Conservation (phyloP, 2,888 invertebrate genomes). For the Busseola fusca region DNA sequence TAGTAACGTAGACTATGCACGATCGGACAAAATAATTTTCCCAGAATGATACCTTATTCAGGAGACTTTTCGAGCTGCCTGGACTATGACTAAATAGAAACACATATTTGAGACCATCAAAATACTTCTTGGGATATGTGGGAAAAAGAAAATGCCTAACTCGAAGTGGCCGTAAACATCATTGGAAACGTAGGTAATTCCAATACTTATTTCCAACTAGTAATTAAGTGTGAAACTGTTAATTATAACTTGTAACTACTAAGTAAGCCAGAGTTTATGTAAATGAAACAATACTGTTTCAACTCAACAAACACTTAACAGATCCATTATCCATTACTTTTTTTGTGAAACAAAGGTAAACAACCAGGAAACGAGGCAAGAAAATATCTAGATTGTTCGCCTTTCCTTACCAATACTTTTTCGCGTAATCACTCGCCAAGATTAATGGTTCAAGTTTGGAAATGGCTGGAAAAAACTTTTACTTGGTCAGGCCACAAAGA, state of each 20-base stretch:
- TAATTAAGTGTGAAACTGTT: slow-evolving; percentile 13
- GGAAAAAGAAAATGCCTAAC: background rate
- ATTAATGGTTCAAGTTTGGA: slow-evolving; percentile 48
- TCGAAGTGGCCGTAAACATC: background rate
- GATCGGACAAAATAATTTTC: too few relatives aligned
- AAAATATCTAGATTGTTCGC: slow-evolving; percentile 23
- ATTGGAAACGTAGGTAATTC: background rate
- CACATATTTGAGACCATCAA: background rate
- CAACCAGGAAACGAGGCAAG: slow-evolving; percentile 41
- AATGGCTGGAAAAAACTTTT: slow-evolving; percentile 30
- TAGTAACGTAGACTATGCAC: too few relatives aligned
- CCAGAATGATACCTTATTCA: background rate
- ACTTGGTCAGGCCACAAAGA: slow-evolving; percentile 15
- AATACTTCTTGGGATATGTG: background rate
- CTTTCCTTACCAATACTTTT: slow-evolving; percentile 37
- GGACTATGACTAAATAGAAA: background rate
- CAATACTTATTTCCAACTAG: background rate
- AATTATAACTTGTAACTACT: background rate
- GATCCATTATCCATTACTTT: slow-evolving; percentile 28
- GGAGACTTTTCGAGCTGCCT: background rate
- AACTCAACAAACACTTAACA: slow-evolving; percentile 5
- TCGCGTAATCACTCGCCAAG: slow-evolving; percentile 31
- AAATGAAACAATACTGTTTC: slow-evolving; percentile 23
- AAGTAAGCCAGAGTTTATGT: slow-evolving; percentile 13
- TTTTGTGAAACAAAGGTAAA: slow-evolving; percentile 32